These are phyloP conservation scores for Sebastes oblongus DNA, from an alignment of 2,797 vertebrate genomes.

Conservation along the genomic window DNA sequence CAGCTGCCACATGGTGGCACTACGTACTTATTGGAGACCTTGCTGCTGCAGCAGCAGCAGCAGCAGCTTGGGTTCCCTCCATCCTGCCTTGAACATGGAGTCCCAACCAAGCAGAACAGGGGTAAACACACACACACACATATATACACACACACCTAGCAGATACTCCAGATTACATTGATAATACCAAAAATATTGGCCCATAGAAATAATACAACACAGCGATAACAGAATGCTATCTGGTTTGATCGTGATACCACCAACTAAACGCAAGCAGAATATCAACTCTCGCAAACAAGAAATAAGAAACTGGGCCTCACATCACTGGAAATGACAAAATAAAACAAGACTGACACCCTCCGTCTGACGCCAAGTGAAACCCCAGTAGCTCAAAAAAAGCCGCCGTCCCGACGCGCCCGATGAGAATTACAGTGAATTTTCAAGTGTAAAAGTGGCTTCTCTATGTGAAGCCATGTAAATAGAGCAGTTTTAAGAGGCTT, in stretches of 20 bases:
- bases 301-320: constrained; percentile 68
- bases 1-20: constrained; percentile 80
- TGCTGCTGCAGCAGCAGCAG: background rate
- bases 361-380: constrained; percentile 40
- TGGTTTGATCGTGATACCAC: constrained; percentile 69
- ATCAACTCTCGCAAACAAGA: constrained; percentile 75
- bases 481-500: constrained; percentile 73
- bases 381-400: constrained; percentile 26
- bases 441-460: constrained; percentile 42
- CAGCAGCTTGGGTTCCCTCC: constrained; percentile 10
- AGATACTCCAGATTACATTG: constrained; percentile 82
- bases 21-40: constrained; percentile 70
- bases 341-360: constrained; percentile 51
- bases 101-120: constrained; percentile 64
- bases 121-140: constrained; percentile 50
- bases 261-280: constrained; percentile 71
- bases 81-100: constrained; percentile 58
- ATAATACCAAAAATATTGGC: constrained; percentile 83
- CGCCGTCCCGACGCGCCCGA: constrained; percentile 2
- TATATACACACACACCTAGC: constrained; percentile 44
- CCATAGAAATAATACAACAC: constrained; percentile 85
- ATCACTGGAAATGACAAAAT: constrained; percentile 54
- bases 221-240: constrained; percentile 74
- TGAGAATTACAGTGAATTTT: constrained; percentile 35
- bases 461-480: constrained; percentile 67